Evolutionary conservation across 2,888 invertebrate genomes (phyloP), one percentile per base, ranked within the genome.

Genomic region (Steromphala cineraria): DNA sequence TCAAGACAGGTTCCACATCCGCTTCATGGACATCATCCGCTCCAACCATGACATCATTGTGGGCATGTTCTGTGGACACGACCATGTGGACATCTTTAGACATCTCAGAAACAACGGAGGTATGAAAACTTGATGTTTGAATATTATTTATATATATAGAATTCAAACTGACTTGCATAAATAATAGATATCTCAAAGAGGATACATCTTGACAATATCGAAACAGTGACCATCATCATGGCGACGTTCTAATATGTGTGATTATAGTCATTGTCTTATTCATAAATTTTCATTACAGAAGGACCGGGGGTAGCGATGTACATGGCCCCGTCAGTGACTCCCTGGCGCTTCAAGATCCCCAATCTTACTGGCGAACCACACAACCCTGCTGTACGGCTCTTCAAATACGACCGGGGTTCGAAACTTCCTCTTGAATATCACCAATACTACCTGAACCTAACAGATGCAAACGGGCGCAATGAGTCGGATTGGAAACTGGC

Each of bases 311-410:
- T 97, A 0, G 97, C 97, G 96, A 91, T 94, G 85, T 96, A 98
- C 94, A 94, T 98, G 91, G 96, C 98, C 15, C 98, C 98, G 21
- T 96, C 98, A 62, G 96, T 98, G 84, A 97, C 97, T 80, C 98
- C 98, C 0, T 96, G 96, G 93, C 95, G 96, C 86, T 96, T 96
- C 81, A 89, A 88, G 80, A 87, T 84, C 74, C 13, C 76, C 19
- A 83, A 85, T 0, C 86, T 91, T 2, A 89, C 90, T 7, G 92
- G 93, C 3, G 82, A 86, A 0, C 86, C 89, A 7, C 97, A 97
- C 91, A 98, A 98, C 94, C 98, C 98, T 3, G 97, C 97, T 55
- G 94, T 98, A 83, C 95, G 98, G 84, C 95, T 98, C 67, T 97
- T 98, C 94, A 97, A 97, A 94, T 98, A 97, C 93, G 97, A 98